Percentiles rank a stretch among this genome's conserved stretches.
phyloP scores from a whole-genome alignment of 2,797 vertebrate species.

The Parauchenoglanis ngamensis region DNA sequence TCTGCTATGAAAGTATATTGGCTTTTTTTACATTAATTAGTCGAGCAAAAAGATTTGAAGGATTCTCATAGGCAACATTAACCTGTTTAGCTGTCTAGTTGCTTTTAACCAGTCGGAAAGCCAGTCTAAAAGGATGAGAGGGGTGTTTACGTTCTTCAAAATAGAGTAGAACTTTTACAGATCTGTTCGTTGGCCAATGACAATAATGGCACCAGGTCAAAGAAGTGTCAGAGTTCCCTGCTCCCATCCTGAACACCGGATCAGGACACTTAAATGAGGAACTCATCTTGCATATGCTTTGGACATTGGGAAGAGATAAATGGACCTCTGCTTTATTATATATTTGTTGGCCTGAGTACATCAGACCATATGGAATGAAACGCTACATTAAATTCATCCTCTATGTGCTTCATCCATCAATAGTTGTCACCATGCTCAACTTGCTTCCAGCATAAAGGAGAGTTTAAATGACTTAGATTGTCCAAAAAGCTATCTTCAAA shows the following conservation, averaged over 20 bases:
- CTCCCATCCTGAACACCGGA: constrained; percentile 47
- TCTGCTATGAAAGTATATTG: not conserved
- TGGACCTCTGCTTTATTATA: constrained; percentile 7
- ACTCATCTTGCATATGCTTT: not conserved
- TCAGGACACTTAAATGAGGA: constrained; percentile 25
- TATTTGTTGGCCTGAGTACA: constrained; percentile 17
- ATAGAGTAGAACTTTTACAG: not conserved
- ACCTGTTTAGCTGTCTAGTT: not conserved
- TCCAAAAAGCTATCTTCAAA: not conserved
- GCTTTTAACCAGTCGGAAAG: not conserved
- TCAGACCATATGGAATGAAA: constrained; percentile 29
- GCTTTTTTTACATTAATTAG: not conserved
- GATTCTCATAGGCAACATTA: not conserved
- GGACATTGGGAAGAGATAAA: constrained; percentile 22
- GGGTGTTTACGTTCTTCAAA: not conserved
- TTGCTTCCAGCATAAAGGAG: constrained; percentile 10
- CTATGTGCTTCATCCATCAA: constrained; percentile 33
- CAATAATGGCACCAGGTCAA: not conserved
- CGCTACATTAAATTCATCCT: constrained; percentile 33
- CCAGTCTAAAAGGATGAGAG: not conserved
- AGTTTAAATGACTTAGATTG: not conserved
- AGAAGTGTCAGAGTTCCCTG: constrained; percentile 38
- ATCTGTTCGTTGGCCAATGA: not conserved
- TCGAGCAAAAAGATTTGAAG: not conserved
- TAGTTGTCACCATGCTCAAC: constrained; percentile 31